A percentile compares a stretch with the other conserved stretches of the same genome.
Evolutionary conservation across 2,113 vertebrate genomes (phyloP).

Genomic region (Alligator sinensis): DNA sequence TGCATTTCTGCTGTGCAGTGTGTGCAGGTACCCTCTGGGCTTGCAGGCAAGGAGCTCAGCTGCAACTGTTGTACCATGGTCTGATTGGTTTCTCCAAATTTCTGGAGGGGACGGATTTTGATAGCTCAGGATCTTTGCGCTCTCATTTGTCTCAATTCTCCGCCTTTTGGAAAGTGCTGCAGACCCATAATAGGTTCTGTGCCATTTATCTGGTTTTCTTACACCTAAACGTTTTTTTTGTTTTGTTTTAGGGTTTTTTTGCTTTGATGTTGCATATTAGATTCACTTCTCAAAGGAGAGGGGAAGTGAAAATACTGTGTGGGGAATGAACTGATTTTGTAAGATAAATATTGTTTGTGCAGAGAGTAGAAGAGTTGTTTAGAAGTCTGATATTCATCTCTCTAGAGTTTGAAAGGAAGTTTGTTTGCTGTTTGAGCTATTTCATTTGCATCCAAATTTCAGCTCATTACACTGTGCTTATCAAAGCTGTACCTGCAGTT

Average conservation of each 20-base stretch:
- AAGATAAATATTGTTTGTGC: constrained; percentile 4
- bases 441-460: neutral
- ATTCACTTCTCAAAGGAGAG: constrained; percentile 7
- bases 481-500: neutral
- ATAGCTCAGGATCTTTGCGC: neutral
- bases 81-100: neutral
- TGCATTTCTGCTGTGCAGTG: neutral
- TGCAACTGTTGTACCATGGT: neutral
- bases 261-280: neutral
- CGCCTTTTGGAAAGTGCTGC: neutral
- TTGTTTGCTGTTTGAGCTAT: neutral
- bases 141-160: neutral
- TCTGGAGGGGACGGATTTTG: neutral
- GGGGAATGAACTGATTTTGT: neutral
- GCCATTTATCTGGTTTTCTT: neutral
- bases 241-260: neutral
- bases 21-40: neutral
- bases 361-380: neutral
- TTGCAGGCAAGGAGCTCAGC: neutral
- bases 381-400: neutral
- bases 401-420: neutral
- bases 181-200: neutral
- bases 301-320: constrained; percentile 10
- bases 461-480: neutral
- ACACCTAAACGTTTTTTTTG: neutral